These are phyloP conservation scores for Caradrina clavipalpis DNA, from an alignment of 2,888 invertebrate species.

Conservation along the genomic window DNA sequence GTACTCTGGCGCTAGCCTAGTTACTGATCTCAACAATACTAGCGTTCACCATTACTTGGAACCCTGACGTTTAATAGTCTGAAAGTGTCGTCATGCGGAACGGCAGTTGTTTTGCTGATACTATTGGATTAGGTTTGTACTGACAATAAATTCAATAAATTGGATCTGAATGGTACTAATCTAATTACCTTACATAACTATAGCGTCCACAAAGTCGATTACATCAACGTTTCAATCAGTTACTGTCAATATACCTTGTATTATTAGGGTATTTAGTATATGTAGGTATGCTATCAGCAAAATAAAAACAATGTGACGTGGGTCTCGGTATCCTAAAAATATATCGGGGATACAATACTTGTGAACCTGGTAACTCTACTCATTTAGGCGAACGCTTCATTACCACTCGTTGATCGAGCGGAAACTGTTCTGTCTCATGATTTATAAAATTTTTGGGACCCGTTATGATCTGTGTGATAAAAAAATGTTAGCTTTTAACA, in stretches of 20 bases:
- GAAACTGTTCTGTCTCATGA: slow-evolving; percentile 85
- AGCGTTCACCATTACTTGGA: slow-evolving; percentile 75
- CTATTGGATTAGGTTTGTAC: slow-evolving; percentile 9
- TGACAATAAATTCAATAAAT: slow-evolving; percentile 28
- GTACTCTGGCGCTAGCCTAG: slow-evolving; percentile 80
- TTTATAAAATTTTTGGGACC: slow-evolving; percentile 84
- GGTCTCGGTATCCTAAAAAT: slow-evolving; percentile 15
- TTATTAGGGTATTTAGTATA: slow-evolving; percentile 23
- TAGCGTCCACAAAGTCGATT: neutral
- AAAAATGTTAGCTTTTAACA: slow-evolving; percentile 64
- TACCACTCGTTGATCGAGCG: slow-evolving; percentile 84
- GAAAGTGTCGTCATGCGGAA: slow-evolving; percentile 10
- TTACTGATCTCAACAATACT: slow-evolving; percentile 82
- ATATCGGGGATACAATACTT: slow-evolving; percentile 63
- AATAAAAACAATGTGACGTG: slow-evolving; percentile 22
- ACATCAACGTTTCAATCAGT: neutral
- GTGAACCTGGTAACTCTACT: slow-evolving; percentile 74
- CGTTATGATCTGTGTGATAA: slow-evolving; percentile 82
- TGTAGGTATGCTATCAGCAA: slow-evolving; percentile 14
- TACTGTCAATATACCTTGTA: slow-evolving; percentile 39
- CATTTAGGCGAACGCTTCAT: slow-evolving; percentile 86
- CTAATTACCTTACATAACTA: neutral
- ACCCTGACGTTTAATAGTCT: slow-evolving; percentile 56
- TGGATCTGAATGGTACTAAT: slow-evolving; percentile 1
- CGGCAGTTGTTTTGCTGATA: slow-evolving; percentile 29